Percentiles rank a stretch among this genome's conserved stretches.
Evolutionary conservation across 2,888 invertebrate species (phyloP).

Genomic region (Himalopsyche japonica): DNA sequence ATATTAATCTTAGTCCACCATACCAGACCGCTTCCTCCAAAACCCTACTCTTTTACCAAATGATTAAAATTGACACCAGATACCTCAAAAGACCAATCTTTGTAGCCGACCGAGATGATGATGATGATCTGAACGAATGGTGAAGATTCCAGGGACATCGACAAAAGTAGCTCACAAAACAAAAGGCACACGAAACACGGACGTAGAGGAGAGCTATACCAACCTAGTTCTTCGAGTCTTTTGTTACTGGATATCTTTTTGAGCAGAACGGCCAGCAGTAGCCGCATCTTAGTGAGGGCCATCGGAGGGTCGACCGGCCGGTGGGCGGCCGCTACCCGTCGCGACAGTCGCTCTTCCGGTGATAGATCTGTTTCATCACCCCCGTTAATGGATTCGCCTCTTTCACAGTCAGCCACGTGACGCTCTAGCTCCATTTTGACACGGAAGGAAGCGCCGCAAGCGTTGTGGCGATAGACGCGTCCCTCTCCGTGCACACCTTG

Average conservation of each 20-base stretch:
- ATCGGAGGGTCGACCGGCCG: slow-evolving; percentile 57
- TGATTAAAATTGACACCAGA: neutral
- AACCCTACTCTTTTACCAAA: neutral
- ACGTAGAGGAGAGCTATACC: slow-evolving; percentile 55
- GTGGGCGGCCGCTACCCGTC: slow-evolving; percentile 49
- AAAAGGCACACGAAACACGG: slow-evolving; percentile 25
- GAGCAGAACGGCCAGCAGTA: slow-evolving; percentile 77
- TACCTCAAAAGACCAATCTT: neutral
- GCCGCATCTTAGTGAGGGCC: slow-evolving; percentile 75
- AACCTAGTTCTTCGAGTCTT: slow-evolving; percentile 75
- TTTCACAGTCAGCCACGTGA: slow-evolving; percentile 62
- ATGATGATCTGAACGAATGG: neutral
- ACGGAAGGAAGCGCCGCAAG: slow-evolving; percentile 75
- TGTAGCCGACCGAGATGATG: slow-evolving; percentile 5
- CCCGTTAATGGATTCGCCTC: slow-evolving; percentile 44
- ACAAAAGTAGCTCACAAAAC: slow-evolving; percentile 14
- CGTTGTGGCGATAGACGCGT: slow-evolving; percentile 76
- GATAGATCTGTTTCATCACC: slow-evolving; percentile 45
- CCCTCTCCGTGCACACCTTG: slow-evolving; percentile 78
- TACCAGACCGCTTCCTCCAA: neutral
- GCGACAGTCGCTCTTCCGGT: slow-evolving; percentile 47
- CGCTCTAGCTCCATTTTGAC: slow-evolving; percentile 72
- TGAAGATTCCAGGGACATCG: neutral
- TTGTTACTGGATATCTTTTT: slow-evolving; percentile 83
- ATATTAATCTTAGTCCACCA: neutral